A percentile compares a stretch with the other conserved stretches of the same genome.
These are phyloP conservation scores for Acanthurus leucopareius DNA, from an alignment of 2,797 vertebrate species.

Conservation along the genomic window DNA sequence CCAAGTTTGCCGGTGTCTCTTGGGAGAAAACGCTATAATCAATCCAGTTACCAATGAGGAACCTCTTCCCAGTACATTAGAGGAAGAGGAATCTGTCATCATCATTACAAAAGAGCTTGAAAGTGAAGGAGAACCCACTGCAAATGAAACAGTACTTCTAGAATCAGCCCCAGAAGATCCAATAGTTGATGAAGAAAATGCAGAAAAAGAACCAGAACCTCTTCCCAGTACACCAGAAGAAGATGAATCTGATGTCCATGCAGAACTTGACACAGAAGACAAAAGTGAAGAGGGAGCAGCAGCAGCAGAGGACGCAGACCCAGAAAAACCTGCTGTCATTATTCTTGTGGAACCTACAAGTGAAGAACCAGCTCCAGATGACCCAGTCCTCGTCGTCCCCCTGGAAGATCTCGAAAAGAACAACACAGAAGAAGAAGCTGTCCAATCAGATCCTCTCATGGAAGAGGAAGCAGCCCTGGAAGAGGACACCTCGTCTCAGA, in stretches of 20 bases:
- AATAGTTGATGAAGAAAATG: background rate
- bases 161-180: background rate
- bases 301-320: constrained; percentile 1
- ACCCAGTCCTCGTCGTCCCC: constrained; percentile 3
- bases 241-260: background rate
- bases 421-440: constrained; percentile 4
- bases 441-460: constrained; percentile 19
- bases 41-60: too few relatives aligned
- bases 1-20: too few relatives aligned
- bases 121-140: too few relatives aligned
- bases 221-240: constrained; percentile 24
- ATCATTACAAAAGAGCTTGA: too few relatives aligned
- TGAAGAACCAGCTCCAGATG: constrained; percentile 27
- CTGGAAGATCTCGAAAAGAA: constrained; percentile 5
- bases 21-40: too few relatives aligned
- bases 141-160: background rate
- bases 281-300: background rate
- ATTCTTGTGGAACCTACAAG: constrained; percentile 8
- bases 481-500: constrained; percentile 6
- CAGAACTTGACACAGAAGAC: constrained; percentile 20
- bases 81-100: constrained; percentile 22
- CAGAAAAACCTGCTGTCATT: constrained; percentile 18
- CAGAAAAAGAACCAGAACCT: constrained; percentile 9
- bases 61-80: background rate
- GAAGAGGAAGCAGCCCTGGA: constrained; percentile 2